Conservation (phyloP, 2,888 invertebrate genomes). For the Linnaemya tessellans region DNA sequence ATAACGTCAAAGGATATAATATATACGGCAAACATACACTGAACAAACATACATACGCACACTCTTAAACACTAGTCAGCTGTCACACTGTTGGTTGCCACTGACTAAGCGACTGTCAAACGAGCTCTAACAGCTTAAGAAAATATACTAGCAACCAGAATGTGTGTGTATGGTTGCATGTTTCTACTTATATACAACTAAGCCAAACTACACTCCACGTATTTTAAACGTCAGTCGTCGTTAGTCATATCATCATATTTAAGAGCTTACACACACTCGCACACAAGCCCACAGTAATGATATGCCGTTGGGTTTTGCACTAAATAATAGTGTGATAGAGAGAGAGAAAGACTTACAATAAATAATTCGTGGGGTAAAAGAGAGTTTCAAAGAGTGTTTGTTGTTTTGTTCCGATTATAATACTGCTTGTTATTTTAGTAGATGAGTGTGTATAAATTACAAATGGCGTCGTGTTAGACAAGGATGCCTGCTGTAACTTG, state of each 20-base stretch:
- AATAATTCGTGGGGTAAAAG: slow-evolving; percentile 1
- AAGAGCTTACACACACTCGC: slow-evolving; percentile 53
- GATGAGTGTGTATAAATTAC: slow-evolving; percentile 60
- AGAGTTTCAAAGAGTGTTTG: not conserved
- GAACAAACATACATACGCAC: slow-evolving; percentile 8
- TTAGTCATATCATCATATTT: slow-evolving; percentile 72
- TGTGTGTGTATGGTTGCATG: no score
- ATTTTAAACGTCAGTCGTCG: slow-evolving; percentile 66
- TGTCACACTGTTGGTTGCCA: slow-evolving; percentile 67
- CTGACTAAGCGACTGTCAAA: slow-evolving; percentile 71
- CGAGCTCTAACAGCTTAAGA: slow-evolving; percentile 47
- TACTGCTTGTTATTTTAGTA: slow-evolving; percentile 56
- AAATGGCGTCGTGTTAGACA: slow-evolving; percentile 70
- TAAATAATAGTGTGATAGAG: not conserved
- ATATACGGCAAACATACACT: slow-evolving; percentile 55
- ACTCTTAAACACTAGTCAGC: slow-evolving; percentile 42
- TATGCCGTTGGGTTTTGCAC: slow-evolving; percentile 7
- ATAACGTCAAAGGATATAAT: slow-evolving; percentile 62
- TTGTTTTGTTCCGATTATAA: slow-evolving; percentile 31
- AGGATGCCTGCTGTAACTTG: slow-evolving; percentile 19
- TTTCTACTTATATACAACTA: not conserved
- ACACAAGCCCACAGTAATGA: slow-evolving; percentile 29
- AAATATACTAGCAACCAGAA: not conserved
- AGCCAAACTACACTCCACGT: slow-evolving; percentile 23
- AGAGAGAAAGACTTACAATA: slow-evolving; percentile 8